These are phyloP conservation scores for Gila robusta DNA, from an alignment of 2,797 vertebrate genomes.

Conservation along the genomic window DNA sequence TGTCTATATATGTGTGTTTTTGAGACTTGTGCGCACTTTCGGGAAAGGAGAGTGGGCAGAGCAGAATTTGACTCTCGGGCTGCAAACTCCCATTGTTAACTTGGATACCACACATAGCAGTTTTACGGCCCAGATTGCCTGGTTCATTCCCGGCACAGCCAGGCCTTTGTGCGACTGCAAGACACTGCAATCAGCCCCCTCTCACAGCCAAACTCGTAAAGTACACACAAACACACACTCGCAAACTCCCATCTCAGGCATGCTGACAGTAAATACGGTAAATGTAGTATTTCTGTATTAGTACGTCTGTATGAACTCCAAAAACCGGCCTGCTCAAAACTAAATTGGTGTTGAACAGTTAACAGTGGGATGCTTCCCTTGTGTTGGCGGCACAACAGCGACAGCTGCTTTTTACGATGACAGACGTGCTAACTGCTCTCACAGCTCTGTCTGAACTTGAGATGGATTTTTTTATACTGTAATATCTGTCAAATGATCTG, in stretches of 20 bases:
- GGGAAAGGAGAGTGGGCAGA: slow-evolving; percentile 77
- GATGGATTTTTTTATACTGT: neutral
- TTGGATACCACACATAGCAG: slow-evolving; percentile 90
- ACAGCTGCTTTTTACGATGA: slow-evolving; percentile 32
- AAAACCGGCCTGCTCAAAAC: slow-evolving; percentile 5
- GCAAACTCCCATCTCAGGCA: slow-evolving; percentile 14
- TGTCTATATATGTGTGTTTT: slow-evolving; percentile 30
- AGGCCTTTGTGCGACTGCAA: slow-evolving; percentile 78
- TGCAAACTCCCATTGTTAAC: slow-evolving; percentile 91
- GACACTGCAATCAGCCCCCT: slow-evolving; percentile 40
- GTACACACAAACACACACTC: slow-evolving; percentile 30
- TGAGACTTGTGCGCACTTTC: slow-evolving; percentile 34
- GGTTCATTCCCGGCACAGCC: slow-evolving; percentile 81
- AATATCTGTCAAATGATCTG: slow-evolving; percentile 12
- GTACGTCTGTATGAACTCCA: slow-evolving; percentile 7
- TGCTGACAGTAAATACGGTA: neutral
- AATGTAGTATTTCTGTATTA: slow-evolving; percentile 18
- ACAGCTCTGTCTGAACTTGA: slow-evolving; percentile 23
- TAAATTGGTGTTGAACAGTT: slow-evolving; percentile 35
- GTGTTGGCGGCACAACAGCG: slow-evolving; percentile 12
- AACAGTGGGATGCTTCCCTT: slow-evolving; percentile 42
- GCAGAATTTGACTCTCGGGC: slow-evolving; percentile 87
- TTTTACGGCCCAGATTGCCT: slow-evolving; percentile 78
- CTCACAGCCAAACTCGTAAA: slow-evolving; percentile 36
- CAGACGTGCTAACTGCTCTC: slow-evolving; percentile 24